Evolutionary conservation across 2,888 invertebrate genomes (phyloP).

Genomic region (Tenodera sinensis): DNA sequence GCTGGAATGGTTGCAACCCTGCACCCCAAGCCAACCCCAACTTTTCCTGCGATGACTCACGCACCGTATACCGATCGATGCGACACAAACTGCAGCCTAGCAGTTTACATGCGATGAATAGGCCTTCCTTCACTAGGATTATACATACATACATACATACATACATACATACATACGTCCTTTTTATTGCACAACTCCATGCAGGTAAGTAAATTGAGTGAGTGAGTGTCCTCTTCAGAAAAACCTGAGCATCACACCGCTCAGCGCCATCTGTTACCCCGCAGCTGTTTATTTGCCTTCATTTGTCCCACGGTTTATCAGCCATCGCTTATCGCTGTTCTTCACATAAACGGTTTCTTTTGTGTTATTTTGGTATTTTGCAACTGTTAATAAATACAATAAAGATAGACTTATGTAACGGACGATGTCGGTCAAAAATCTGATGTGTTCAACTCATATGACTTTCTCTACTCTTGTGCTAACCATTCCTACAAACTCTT

Average conservation of each 20-base stretch:
- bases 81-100: not conserved
- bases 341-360: no score
- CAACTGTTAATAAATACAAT: no score
- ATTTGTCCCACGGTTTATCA: not conserved
- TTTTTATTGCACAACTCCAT: not conserved
- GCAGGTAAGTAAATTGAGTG: not conserved
- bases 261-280: not conserved
- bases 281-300: not conserved
- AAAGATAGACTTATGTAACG: no score
- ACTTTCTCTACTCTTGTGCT: no score
- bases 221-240: not conserved
- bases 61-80: conserved; percentile 14
- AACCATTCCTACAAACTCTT: no score
- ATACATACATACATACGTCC: no score
- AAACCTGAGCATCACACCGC: not conserved
- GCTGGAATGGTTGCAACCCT: not conserved
- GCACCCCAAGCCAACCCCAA: conserved; percentile 18
- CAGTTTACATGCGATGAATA: conserved; percentile 18
- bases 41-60: conserved; percentile 14
- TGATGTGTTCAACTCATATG: no score
- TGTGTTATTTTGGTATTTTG: no score
- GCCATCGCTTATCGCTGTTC: no score
- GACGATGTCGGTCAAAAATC: no score
- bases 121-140: not conserved
- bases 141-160: no score